Evolutionary conservation across 2,888 invertebrate genomes (phyloP).

Genomic region (Caenorhabditis sinica): DNA sequence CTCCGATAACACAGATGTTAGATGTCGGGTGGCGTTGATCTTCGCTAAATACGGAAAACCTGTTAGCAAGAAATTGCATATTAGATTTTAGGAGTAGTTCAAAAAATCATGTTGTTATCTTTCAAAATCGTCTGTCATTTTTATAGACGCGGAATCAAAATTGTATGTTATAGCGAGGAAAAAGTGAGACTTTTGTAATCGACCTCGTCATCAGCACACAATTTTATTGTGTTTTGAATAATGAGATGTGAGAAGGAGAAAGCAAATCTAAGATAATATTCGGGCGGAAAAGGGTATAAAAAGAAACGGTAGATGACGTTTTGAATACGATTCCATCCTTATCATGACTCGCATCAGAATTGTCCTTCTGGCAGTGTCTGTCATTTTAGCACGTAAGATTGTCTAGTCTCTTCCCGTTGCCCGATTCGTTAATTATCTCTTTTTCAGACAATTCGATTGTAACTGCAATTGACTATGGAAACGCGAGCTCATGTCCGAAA

Average conservation of each 20-base stretch:
- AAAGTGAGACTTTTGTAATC: conserved; percentile 37
- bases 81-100: conserved; percentile 18
- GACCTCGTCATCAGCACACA: conserved; percentile 15
- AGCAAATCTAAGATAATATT: conserved; percentile 35
- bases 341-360: conserved; percentile 38
- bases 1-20: conserved; percentile 41
- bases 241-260: conserved; percentile 10
- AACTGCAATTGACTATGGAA: conserved; percentile 49
- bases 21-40: conserved; percentile 42
- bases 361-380: conserved; percentile 20
- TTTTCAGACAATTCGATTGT: conserved; percentile 64
- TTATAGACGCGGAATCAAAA: conserved; percentile 5
- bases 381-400: conserved; percentile 37
- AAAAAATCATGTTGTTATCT: conserved; percentile 47
- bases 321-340: conserved; percentile 2
- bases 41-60: conserved; percentile 30
- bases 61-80: conserved; percentile 16
- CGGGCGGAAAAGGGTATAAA: conserved; percentile 50
- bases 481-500: conserved; percentile 65
- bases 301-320: conserved; percentile 1
- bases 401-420: neutral
- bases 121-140: conserved; percentile 24
- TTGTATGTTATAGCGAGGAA: conserved; percentile 15
- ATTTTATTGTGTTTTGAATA: conserved; percentile 29
- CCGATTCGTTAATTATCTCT: neutral